A percentile compares a stretch with the other conserved stretches of the same genome.
Evolutionary conservation across 2,797 vertebrate genomes (phyloP).

Genomic region (Euphonia xanthogaster): DNA sequence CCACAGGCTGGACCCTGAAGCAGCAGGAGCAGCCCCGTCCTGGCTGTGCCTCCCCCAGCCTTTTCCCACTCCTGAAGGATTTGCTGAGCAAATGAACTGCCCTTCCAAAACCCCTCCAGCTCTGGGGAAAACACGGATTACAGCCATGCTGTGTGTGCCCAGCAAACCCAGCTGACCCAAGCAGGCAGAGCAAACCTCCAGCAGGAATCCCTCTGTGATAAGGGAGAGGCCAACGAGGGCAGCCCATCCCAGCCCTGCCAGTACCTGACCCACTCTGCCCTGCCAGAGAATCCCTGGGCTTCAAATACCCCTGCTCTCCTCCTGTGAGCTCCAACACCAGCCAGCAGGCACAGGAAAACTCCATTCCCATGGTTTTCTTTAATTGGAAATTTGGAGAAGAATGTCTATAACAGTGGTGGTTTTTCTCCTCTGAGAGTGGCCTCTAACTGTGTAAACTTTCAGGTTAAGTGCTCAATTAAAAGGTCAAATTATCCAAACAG

Average conservation of each 20-base stretch:
- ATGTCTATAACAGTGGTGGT: fast-evolving
- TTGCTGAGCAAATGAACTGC: neutral
- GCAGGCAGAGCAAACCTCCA: neutral
- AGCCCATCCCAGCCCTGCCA: neutral
- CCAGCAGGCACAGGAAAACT: neutral
- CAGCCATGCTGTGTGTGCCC: fast-evolving
- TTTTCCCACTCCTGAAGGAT: neutral
- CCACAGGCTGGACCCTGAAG: neutral
- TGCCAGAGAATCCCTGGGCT: fast-evolving
- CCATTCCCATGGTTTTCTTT: neutral
- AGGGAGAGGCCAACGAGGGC: slow-evolving; percentile 40
- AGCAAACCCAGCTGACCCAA: neutral
- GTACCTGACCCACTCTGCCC: slow-evolving; percentile 1
- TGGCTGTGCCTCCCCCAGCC: neutral
- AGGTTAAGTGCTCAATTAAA: slow-evolving; percentile 59
- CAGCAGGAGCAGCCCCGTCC: neutral
- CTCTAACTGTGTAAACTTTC: neutral
- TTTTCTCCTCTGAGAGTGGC: neutral
- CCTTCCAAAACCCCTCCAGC: neutral
- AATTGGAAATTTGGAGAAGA: neutral
- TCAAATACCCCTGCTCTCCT: neutral
- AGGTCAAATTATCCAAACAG: slow-evolving; percentile 56
- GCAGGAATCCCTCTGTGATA: neutral
- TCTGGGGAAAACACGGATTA: fast-evolving
- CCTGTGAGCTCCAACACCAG: neutral